Evolutionary conservation across 2,113 vertebrate species (phyloP).

Genomic region (Mola mola): DNA sequence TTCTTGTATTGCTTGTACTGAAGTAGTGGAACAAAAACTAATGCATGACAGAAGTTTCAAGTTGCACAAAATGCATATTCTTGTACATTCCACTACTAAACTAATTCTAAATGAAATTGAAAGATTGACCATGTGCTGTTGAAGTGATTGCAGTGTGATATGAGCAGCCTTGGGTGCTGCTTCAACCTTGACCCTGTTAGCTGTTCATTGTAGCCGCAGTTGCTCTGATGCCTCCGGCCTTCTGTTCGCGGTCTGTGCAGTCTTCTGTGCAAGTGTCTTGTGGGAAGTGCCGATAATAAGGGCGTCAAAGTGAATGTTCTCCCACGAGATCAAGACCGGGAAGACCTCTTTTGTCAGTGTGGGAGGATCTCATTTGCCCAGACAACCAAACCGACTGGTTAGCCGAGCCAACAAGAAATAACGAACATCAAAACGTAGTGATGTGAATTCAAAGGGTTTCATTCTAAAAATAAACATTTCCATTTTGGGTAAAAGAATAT

Average conservation of each 20-base stretch:
- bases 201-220: too few relatives aligned
- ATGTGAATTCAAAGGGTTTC: conserved; percentile 4
- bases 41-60: too few relatives aligned
- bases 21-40: neutral
- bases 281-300: neutral
- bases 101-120: neutral
- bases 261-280: conserved; percentile 5
- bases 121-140: neutral
- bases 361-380: conserved; percentile 23
- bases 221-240: neutral
- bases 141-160: neutral
- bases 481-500: conserved; percentile 9
- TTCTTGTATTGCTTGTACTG: too few relatives aligned
- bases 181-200: neutral
- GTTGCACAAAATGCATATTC: too few relatives aligned
- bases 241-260: neutral
- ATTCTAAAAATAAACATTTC: conserved; percentile 15
- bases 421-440: conserved; percentile 5
- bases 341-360: conserved; percentile 11
- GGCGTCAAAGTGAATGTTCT: conserved; percentile 42
- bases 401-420: conserved; percentile 30
- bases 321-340: conserved; percentile 4
- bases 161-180: conserved; percentile 1
- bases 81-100: too few relatives aligned
- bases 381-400: conserved; percentile 19